These are phyloP conservation scores for Cyanoramphus novaezelandiae DNA, from an alignment of 2,113 vertebrate genomes.

Conservation along the genomic window DNA sequence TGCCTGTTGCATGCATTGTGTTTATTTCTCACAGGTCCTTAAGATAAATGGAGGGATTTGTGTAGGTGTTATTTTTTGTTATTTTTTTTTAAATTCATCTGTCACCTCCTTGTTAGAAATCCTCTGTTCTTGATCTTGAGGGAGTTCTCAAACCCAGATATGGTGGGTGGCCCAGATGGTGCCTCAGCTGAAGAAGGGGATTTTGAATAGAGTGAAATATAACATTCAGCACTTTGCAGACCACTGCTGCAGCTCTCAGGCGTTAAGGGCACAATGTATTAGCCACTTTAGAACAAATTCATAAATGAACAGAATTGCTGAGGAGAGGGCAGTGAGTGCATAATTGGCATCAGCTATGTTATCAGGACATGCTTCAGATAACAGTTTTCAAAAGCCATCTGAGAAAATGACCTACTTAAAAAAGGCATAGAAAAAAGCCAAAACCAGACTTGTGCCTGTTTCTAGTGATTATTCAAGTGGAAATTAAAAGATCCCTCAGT, in stretches of 20 bases:
- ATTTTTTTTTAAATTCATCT: neutral
- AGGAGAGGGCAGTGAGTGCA: neutral
- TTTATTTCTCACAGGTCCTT: neutral
- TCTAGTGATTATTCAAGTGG: neutral
- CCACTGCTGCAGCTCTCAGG: neutral
- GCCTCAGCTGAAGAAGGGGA: neutral
- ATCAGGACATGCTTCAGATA: neutral
- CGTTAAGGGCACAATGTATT: neutral
- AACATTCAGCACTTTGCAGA: neutral
- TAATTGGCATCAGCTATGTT: constrained; percentile 1
- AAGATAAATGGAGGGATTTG: neutral
- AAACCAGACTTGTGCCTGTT: neutral
- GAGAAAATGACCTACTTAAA: constrained; percentile 23
- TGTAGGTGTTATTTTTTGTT: neutral
- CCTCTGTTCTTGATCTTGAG: neutral
- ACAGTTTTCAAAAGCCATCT: constrained; percentile 3
- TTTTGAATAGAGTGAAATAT: neutral
- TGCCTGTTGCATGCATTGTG: neutral
- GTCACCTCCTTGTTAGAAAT: neutral
- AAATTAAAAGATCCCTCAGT: constrained; percentile 10
- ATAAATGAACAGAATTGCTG: neutral
- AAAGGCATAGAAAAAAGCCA: neutral
- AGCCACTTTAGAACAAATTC: neutral
- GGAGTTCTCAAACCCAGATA: neutral
- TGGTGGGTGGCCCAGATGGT: constrained; percentile 33